Evolutionary conservation across 2,888 invertebrate species (phyloP), one percentile per base, ranked within the genome.

Genomic region (Mesoligia furuncula): DNA sequence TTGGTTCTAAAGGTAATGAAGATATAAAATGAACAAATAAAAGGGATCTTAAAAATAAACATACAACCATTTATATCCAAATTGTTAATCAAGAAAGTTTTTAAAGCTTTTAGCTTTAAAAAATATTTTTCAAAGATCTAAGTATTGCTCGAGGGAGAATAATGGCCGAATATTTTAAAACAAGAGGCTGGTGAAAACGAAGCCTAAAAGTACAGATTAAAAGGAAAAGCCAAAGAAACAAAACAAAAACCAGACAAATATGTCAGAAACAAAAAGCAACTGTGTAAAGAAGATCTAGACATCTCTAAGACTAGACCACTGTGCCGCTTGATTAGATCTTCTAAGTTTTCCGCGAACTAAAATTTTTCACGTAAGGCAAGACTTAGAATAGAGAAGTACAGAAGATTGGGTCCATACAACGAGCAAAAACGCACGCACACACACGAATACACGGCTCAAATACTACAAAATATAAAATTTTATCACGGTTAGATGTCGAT

Each of bases 31-130:
- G 27, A 39, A 61, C 0, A 62, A 42, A 36, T n/a, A 15, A 17
- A 54, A 54, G 9, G 15, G 7, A 36, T 27, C 7, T 48, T 24
- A 7, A 20, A 45, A 15, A 11, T n/a, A 51, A 77, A 31, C 15
- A 45, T 54, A 54, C 20, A n/a, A 1, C 42, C 17, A 27, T 59
- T 39, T 13, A n/a, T 31, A 59, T 57, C 24, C 6, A 48, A 59
- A 48, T 48, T 81, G 13, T 31, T 59, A 48, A 48, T 61, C 27
- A 45, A 72, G 31, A 64, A 24, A 2, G 42, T 81, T 65, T 48
- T 0, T 0, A 65, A 82, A 42, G n/a, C 82, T 82, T 75, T 81
- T n/a, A 75, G 31, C 77, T 59, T 65, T 13, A 20, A 80, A 57
- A 27, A 45, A 17, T 65, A 15, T 81, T 62, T 73, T 45, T n/a